Evolutionary conservation across 2,888 invertebrate species (phyloP), one percentile per base, ranked within the genome.

Genomic region (Drosophila helvetica): DNA sequence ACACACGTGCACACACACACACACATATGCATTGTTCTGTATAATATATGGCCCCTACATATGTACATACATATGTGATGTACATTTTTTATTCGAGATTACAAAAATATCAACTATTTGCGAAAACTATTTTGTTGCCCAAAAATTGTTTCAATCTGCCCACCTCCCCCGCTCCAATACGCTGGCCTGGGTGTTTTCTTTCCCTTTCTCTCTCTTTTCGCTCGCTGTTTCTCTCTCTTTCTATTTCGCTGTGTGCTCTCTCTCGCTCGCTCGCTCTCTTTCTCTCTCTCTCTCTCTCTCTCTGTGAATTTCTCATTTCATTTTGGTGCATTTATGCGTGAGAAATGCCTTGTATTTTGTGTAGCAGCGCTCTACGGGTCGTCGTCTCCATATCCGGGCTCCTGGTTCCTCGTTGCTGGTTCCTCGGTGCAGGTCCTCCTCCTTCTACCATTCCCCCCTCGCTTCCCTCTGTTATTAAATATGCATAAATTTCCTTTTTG

Each of bases 401-500:
- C 58, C 57, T 27, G 46, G 57, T 45, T 18, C 54, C 8, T 15
- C 15, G 22, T 46, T 53, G 42, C 62, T n/a, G 22, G 18, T 45
- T 8, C 48, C 10, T 17, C 22, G 38, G 17, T 22, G 22, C 27
- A 27, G 27, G 27, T 22, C 43, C 58, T 30, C 50, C 50, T 52
- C 46, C 45, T 17, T 42, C 30, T 48, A 27, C 61, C 59, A 68
- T 25, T 42, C 6, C 59, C 43, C 6, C 53, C 43, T 19, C 51
- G 83, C 80, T 7, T 27, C 7, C 27, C 8, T 27, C 83, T 85
- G 68, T 78, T 84, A 84, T 84, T 84, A 84, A 84, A 84, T 84
- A 85, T 84, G 83, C 85, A 84, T 85, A 84, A 86, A 78, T 86
- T 86, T 80, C 62, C 74, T 80, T 75, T 84, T 74, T 78, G 74